Percentiles rank a stretch among this genome's conserved stretches.
These are phyloP conservation scores for Hestina assimilis DNA, from an alignment of 1,140 invertebrate species.

Conservation along the genomic window DNA sequence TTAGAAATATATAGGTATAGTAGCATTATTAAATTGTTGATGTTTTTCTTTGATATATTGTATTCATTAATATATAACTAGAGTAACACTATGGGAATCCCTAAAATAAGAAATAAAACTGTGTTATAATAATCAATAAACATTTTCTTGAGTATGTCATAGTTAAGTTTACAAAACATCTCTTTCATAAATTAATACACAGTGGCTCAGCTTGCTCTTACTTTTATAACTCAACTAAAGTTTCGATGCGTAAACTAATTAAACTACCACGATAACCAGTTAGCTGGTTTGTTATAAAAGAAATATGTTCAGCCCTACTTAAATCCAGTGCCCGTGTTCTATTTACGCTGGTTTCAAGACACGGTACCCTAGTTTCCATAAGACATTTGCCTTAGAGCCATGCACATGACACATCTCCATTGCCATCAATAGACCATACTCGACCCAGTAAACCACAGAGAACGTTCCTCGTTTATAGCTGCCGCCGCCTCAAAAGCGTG, in stretches of 20 bases:
- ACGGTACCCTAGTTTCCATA: conserved; percentile 23
- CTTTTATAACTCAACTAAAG: neutral
- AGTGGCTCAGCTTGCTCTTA: neutral
- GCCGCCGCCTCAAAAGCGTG: conserved; percentile 19
- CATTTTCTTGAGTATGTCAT: neutral
- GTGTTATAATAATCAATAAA: neutral
- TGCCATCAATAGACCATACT: conserved; percentile 24
- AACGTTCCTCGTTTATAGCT: conserved; percentile 18
- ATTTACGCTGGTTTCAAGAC: conserved; percentile 23
- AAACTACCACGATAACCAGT: no score
- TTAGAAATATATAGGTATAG: neutral
- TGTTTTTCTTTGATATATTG: neutral
- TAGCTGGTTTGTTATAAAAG: neutral
- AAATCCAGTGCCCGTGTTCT: conserved; percentile 9
- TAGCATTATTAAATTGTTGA: neutral
- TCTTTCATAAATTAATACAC: neutral
- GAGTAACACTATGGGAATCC: no score
- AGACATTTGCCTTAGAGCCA: conserved; percentile 14
- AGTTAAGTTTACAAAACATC: neutral
- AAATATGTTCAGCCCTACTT: neutral
- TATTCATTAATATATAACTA: no score
- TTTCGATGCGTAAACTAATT: no score
- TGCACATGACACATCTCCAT: conserved; percentile 16
- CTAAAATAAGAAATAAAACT: neutral
- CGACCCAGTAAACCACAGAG: conserved; percentile 24